phyloP scores from a whole-genome alignment of 2,888 invertebrate species.

The Phortica okadai region DNA sequence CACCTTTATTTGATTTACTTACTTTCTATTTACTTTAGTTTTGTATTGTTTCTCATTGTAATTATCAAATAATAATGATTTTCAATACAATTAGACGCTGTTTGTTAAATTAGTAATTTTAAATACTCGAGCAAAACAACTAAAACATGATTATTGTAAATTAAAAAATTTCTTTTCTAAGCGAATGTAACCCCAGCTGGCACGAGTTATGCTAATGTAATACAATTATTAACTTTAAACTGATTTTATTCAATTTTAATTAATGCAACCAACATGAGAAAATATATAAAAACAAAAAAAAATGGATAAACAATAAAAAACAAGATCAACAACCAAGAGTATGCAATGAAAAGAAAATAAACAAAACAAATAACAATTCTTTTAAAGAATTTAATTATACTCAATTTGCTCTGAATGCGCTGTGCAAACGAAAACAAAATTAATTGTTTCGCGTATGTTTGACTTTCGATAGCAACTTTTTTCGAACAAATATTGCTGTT shows the following conservation, averaged over 20 bases:
- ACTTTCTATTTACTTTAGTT: neutral
- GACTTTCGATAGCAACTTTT: conserved; percentile 11
- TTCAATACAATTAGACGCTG: conserved; percentile 11
- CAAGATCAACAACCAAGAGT: conserved; percentile 1
- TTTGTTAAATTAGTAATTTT: conserved; percentile 20
- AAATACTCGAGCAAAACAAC: conserved; percentile 5
- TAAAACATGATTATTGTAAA: conserved; percentile 20
- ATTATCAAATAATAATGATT: conserved; percentile 14
- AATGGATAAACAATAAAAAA: conserved; percentile 3
- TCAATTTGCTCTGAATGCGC: neutral
- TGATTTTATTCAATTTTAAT: conserved; percentile 16
- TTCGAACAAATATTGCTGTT: neutral
- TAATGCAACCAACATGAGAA: neutral
- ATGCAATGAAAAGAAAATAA: conserved; percentile 29
- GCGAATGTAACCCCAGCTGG: conserved; percentile 76
- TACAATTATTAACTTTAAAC: conserved; percentile 18
- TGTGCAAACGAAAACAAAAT: neutral
- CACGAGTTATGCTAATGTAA: conserved; percentile 76
- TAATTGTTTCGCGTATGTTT: conserved; percentile 11
- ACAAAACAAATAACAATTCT: conserved; percentile 13
- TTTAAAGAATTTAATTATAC: neutral
- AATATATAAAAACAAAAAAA: neutral
- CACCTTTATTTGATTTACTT: neutral
- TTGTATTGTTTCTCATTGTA: neutral
- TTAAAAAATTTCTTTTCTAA: conserved; percentile 45